Evolutionary conservation across 2,113 vertebrate genomes (phyloP), one percentile per base, ranked within the genome.

Genomic region (Melanocharis versteri): DNA sequence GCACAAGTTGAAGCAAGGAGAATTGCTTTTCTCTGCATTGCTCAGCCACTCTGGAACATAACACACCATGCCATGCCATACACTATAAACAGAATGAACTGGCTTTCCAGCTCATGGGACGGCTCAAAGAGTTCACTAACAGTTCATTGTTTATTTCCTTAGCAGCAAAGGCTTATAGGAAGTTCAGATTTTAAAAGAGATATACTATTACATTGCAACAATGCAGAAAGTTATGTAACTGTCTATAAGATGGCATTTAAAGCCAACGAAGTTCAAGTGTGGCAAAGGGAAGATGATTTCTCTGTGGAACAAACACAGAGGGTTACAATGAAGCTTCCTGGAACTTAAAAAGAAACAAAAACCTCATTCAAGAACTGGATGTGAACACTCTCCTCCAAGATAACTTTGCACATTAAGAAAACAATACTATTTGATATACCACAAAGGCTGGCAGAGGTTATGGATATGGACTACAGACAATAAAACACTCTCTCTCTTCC

Each of bases 21-120:
- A 89, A 54, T 31, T 28, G 13, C 15, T 83, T 58, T 54, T 60
- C 53, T 81, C 39, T 48, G 22, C 31, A 4, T 21, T 35, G 24
- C 44, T 53, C 42, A 62, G 2, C 7, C 4, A 0, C 42, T 45
- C 45, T 22, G 27, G 53, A 79, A 37, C 22, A 7, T 19, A 64
- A 39, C 57, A 39, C 7, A 7, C 17, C 0, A 0, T 33, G 14
- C 24, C 42, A n/a, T 15, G 11, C 39, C 6, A 4, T 16, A 19
- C 30, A 47, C 45, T 26, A 6, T 3, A 20, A 81, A 45, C 45
- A 58, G 61, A 83, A 77, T 10, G 7, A 58, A 33, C 13, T 1
- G 3, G n/a, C n/a, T 14, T 65, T 47, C 37, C 42, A 40, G 5
- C 24, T 26, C 56, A 24, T 4, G 30, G 57, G 47, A 54, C 20